Conservation (phyloP, 2,888 invertebrate species). For the Caenorhabditis doughertyi region DNA sequence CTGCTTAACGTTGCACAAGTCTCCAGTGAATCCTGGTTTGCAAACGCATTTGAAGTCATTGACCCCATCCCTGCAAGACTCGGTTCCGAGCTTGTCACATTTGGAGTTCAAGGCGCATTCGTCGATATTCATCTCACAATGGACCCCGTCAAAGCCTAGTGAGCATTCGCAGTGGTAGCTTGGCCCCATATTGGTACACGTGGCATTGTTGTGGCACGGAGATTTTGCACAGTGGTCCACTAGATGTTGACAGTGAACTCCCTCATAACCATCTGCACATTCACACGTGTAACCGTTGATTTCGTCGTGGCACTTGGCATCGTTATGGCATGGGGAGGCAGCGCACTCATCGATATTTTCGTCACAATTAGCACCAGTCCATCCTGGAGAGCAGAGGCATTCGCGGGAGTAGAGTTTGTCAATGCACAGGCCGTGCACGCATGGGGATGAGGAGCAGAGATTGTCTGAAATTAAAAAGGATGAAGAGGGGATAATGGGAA, state of each 20-base stretch:
- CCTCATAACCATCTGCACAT: slow-evolving; percentile 95
- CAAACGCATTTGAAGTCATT: slow-evolving; percentile 89
- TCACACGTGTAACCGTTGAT: slow-evolving; percentile 88
- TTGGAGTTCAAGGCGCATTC: slow-evolving; percentile 88
- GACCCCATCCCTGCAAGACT: slow-evolving; percentile 89
- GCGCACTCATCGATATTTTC: slow-evolving; percentile 91
- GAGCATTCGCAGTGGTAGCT: slow-evolving; percentile 93
- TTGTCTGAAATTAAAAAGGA: slow-evolving; percentile 88
- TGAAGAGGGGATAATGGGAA: too few relatives aligned
- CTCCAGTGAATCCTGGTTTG: slow-evolving; percentile 91
- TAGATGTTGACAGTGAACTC: slow-evolving; percentile 91
- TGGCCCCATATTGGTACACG: slow-evolving; percentile 90
- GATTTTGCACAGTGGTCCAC: slow-evolving; percentile 93
- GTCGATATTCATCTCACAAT: slow-evolving; percentile 93
- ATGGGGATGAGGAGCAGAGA: slow-evolving; percentile 92
- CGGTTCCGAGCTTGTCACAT: slow-evolving; percentile 62
- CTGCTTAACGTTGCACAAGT: slow-evolving; percentile 88
- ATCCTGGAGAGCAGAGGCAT: slow-evolving; percentile 76
- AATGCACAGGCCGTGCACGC: slow-evolving; percentile 88
- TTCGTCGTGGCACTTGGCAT: slow-evolving; percentile 92
- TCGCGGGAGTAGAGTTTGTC: slow-evolving; percentile 89
- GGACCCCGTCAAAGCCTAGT: slow-evolving; percentile 92
- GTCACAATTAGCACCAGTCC: slow-evolving; percentile 76
- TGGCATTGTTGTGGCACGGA: slow-evolving; percentile 82
- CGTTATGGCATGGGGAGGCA: slow-evolving; percentile 92